Evolutionary conservation across 2,888 invertebrate species (phyloP).

Genomic region (Tupiocoris notatus): DNA sequence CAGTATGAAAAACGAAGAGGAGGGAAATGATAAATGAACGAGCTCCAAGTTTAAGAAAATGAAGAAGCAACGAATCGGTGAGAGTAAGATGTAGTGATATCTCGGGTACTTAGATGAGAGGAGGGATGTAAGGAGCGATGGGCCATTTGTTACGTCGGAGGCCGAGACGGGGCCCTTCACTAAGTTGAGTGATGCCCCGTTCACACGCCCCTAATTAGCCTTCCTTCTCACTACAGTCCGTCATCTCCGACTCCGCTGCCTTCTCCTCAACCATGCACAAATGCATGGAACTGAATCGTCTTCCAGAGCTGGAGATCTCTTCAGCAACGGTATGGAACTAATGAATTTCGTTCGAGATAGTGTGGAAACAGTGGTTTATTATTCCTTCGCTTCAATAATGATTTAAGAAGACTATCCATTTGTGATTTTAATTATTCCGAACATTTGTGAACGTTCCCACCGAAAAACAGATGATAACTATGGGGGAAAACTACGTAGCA

Average conservation of each 20-base stretch:
- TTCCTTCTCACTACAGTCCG: not conserved
- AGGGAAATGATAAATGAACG: no score
- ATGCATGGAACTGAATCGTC: no score
- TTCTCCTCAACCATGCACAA: constrained; percentile 14
- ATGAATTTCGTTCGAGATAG: no score
- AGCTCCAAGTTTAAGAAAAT: not conserved
- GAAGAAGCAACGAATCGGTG: not conserved
- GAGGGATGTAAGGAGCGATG: not conserved
- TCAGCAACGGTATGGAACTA: no score
- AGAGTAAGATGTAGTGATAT: not conserved
- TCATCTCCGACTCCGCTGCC: not conserved
- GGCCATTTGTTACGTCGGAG: constrained; percentile 30
- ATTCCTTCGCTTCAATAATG: no score
- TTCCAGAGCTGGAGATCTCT: no score
- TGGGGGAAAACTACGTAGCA: no score
- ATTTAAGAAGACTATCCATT: no score
- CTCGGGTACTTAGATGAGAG: not conserved
- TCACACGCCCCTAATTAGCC: constrained; percentile 36
- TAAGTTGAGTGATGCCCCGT: constrained; percentile 32
- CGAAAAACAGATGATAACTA: no score
- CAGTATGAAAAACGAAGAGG: not conserved
- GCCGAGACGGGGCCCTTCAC: constrained; percentile 9
- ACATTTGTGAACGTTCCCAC: no score
- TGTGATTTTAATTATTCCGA: no score
- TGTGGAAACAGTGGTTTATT: no score